These are phyloP conservation scores for Brassicogethes aeneus DNA, from an alignment of 2,888 invertebrate genomes.

Conservation along the genomic window DNA sequence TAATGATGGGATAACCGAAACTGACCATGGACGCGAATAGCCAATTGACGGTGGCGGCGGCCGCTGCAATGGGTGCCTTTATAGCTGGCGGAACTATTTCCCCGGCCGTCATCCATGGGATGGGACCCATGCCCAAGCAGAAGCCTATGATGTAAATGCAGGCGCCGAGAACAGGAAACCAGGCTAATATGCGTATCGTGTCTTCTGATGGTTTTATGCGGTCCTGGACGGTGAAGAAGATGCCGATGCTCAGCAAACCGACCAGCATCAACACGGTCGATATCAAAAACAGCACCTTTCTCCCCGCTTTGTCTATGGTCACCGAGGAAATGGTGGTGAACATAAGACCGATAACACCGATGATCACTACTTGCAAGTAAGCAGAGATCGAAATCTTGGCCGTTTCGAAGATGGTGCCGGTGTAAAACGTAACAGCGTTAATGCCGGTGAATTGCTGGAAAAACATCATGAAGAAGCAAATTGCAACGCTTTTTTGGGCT, in stretches of 20 bases:
- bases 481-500: slow-evolving; percentile 51
- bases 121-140: slow-evolving; percentile 65
- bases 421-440: slow-evolving; percentile 76
- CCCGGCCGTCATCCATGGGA: neutral
- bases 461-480: slow-evolving; percentile 73
- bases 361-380: slow-evolving; percentile 20
- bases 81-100: neutral
- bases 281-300: slow-evolving; percentile 62
- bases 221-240: slow-evolving; percentile 52
- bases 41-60: neutral
- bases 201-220: slow-evolving; percentile 29
- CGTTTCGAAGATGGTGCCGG: slow-evolving; percentile 58
- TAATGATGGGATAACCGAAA: neutral
- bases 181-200: slow-evolving; percentile 49
- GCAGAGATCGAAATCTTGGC: slow-evolving; percentile 32
- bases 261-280: slow-evolving; percentile 65
- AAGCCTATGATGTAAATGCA: slow-evolving; percentile 72
- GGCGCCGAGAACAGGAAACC: slow-evolving; percentile 61
- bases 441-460: slow-evolving; percentile 82
- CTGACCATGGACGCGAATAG: neutral
- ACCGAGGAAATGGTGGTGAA: slow-evolving; percentile 67
- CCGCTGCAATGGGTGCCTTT: neutral
- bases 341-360: slow-evolving; percentile 71
- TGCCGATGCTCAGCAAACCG: slow-evolving; percentile 57
- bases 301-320: slow-evolving; percentile 72